Evolutionary conservation across 2,888 invertebrate genomes (phyloP), one percentile per base, ranked within the genome.

Genomic region (Temnothorax rugatulus): DNA sequence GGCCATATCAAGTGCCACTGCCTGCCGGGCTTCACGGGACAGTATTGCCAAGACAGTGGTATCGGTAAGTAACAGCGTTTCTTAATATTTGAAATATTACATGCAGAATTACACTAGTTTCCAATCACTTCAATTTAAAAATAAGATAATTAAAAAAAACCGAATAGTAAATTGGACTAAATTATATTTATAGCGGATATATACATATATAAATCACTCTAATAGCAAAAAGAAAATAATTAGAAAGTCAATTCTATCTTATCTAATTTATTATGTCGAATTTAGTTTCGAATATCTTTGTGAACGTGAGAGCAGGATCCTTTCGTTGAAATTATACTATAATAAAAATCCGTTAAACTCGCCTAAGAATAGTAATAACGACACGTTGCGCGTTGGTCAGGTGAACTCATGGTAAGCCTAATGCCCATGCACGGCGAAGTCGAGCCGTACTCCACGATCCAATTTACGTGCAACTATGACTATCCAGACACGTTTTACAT

Each of bases 1-100:
- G 94, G 94, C 29, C 90, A 91, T 4, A 96, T 97, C 1, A 95
- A 96, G 13, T 98, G 98, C 93, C 95, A 96, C 90, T 98, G 98
- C 93, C 95, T 95, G 57, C 95, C 96, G 1, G 97, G 97, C 3
- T 97, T 96, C 94, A 95, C 95, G 0, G 98, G 98, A 82, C 95
- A 95, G 34, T 96, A 96, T 91, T 98, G 97, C 93, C 96, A 97
- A 90, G 95, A 95, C 71, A 90, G 0, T 25, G 38, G 3, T 15
- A n/a, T 93, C 75, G 96, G 96, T 97, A 94, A 95, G 95, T 50
- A 76, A 34, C 29, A 8, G 91, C 92, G 0, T 2, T 44, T 44
- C 7, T 50, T 59, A 15, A 50, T n/a, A 7, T 9, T 44, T 13
- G 2, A 54, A 44, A 47, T 57, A 44, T 13, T 15, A 44, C 68